Base-by-base conservation (phyloP, 2,888 invertebrate species). In the Clistopyga incitator region DNA sequence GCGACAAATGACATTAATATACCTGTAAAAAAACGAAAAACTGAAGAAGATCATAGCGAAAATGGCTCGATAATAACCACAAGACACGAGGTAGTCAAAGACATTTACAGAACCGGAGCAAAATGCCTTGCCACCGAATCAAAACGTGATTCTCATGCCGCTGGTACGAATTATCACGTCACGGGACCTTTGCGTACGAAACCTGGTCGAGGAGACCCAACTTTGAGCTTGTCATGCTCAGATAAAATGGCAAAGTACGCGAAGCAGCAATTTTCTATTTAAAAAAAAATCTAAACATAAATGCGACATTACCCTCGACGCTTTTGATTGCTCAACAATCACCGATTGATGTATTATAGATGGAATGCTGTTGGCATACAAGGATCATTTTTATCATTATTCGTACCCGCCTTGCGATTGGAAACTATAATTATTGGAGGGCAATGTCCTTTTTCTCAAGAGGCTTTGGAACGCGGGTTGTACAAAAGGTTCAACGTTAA, bases 211-310 rank as follows among this genome's bases (percentile, higher is more conserved):
- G 99, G 99, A 0, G 97, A 97, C 91, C 96, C 96, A 67, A 98
- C 99, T 0, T 92, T 97, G 56, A 98, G 98, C 11, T 96, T 98
- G 88, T 98, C 98, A 0, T 99, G 99, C 93, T 98, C 98, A 93
- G 99, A 99, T 93, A 99, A 99, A 94, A 94, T 99, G 15, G 96
- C 98, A 2, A 93, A 92, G 93, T 93, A 87, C 84, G 86, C 81
- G 1, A 52, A 45, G 76, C 8, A 11, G 72, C 29, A 25, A 54
- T 50, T 42, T 54, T 56, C 1, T 47, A 3, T n/a, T n/a, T n/a
- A n/a, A n/a, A n/a, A n/a, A n/a, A n/a, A n/a, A n/a, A n/a, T n/a
- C n/a, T n/a, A 4, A 29, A 29, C 3, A 29, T 29, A 29, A 29
- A 29, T 4, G 29, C 29, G 29, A 29, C 2, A 38, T 38, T 38